Evolutionary conservation across 2,797 vertebrate species (phyloP).

Genomic region (Coregonus ussuriensis): DNA sequence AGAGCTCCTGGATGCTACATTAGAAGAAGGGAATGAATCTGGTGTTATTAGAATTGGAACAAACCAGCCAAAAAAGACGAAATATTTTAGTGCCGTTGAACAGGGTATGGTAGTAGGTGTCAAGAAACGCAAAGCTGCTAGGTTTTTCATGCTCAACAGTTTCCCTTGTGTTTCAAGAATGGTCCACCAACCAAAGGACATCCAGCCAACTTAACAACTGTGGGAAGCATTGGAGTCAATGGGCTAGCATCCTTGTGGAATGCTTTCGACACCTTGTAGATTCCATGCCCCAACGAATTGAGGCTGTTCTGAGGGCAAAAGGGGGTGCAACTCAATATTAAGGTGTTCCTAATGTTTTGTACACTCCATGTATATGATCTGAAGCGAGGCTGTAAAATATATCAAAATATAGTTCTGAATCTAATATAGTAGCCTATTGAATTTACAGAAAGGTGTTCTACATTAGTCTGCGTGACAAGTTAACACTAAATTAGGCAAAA

Average conservation of each 20-base stretch:
- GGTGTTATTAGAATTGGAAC: background rate
- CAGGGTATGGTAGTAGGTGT: too few relatives aligned
- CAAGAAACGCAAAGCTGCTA: too few relatives aligned
- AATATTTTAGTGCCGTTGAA: too few relatives aligned
- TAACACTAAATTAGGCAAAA: constrained; percentile 11
- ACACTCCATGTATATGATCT: background rate
- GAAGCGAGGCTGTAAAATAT: background rate
- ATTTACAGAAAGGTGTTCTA: background rate
- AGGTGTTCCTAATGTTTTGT: background rate
- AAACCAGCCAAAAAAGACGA: background rate
- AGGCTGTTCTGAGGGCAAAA: too few relatives aligned
- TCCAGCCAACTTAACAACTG: too few relatives aligned
- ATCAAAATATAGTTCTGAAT: background rate
- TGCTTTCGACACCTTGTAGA: too few relatives aligned
- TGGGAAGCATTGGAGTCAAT: too few relatives aligned
- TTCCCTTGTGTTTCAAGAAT: background rate
- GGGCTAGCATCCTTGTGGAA: too few relatives aligned
- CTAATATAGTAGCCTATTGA: background rate
- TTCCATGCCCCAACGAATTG: too few relatives aligned
- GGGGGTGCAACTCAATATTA: too few relatives aligned
- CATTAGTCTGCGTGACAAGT: background rate
- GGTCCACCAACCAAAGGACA: background rate
- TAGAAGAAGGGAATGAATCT: background rate
- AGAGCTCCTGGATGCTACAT: background rate
- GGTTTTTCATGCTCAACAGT: too few relatives aligned